Conservation (phyloP, 2,797 vertebrate species). For the Arrhamphus sclerolepis region DNA sequence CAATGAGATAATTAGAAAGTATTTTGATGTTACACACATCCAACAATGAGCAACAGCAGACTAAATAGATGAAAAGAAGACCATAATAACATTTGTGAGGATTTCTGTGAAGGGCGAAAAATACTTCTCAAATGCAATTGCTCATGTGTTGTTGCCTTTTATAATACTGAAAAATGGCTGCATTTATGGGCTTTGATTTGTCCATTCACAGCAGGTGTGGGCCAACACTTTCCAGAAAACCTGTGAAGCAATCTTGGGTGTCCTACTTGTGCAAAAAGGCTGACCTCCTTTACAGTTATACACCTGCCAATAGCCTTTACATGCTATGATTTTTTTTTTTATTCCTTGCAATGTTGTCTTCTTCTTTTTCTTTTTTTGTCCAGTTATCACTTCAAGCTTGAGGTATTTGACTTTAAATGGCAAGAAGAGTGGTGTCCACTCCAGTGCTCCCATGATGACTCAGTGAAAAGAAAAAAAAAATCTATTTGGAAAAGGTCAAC, state of each 20-base stretch:
- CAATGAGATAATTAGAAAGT: no score
- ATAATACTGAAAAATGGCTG: background rate
- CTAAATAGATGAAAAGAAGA: no score
- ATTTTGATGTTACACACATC: no score
- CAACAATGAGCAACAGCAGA: no score
- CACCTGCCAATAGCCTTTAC: conserved; percentile 41
- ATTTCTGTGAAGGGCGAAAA: conserved; percentile 2
- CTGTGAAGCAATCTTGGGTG: conserved; percentile 14
- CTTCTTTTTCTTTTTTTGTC: conserved; percentile 16
- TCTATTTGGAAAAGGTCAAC: background rate
- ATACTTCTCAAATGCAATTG: background rate
- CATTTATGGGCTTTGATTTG: conserved; percentile 5
- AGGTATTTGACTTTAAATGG: conserved; percentile 33
- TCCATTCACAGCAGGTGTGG: conserved; percentile 4
- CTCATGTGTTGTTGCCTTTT: conserved; percentile 2
- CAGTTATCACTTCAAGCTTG: conserved; percentile 51
- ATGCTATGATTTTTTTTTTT: conserved; percentile 5
- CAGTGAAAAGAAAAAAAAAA: conserved; percentile 5
- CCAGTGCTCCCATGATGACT: conserved; percentile 21
- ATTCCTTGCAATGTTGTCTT: no score
- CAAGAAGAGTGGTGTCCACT: conserved; percentile 22
- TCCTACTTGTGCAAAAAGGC: conserved; percentile 13
- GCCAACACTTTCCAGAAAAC: conserved; percentile 6
- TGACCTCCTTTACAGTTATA: conserved; percentile 42
- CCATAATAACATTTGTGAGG: no score